phyloP scores from a whole-genome alignment of 1,140 invertebrate genomes.

The Drosophila azteca region DNA sequence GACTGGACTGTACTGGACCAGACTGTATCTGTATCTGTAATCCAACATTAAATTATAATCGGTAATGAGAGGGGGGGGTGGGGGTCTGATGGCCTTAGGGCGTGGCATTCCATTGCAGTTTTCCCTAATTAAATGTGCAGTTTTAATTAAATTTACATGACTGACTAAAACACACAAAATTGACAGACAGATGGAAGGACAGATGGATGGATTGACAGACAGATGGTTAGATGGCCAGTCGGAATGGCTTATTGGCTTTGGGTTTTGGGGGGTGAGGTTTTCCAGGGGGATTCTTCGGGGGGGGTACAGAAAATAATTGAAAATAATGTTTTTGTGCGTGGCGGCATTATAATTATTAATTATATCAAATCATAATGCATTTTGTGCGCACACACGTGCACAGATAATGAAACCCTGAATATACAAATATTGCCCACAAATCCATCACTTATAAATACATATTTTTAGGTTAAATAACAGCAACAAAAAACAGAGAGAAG shows the following conservation, averaged over 20 bases:
- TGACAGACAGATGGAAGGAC: slow-evolving; percentile 4
- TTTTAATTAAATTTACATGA: slow-evolving; percentile 77
- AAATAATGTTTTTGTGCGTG: slow-evolving; percentile 54
- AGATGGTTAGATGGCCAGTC: slow-evolving; percentile 4
- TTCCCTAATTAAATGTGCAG: slow-evolving; percentile 69
- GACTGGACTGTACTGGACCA: too few relatives aligned
- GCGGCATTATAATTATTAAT: slow-evolving; percentile 66
- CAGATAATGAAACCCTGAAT: slow-evolving; percentile 14
- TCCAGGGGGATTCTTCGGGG: not conserved
- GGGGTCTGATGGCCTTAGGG: not conserved
- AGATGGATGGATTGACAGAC: not conserved
- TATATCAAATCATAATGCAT: slow-evolving; percentile 66
- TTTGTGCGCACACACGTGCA: slow-evolving; percentile 30
- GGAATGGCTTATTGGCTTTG: slow-evolving; percentile 31
- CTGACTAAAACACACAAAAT: slow-evolving; percentile 26
- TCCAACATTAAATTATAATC: slow-evolving; percentile 61
- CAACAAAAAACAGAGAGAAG: not conserved
- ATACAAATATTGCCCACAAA: slow-evolving; percentile 11
- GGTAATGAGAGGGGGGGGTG: not conserved
- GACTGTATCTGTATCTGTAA: slow-evolving; percentile 27
- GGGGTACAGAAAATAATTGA: slow-evolving; percentile 59
- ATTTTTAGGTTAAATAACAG: too few relatives aligned
- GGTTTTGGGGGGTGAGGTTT: not conserved
- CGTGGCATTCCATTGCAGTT: slow-evolving; percentile 37
- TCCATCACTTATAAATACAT: not conserved